Conservation (phyloP, 2,113 vertebrate genomes). For the Mugil cephalus region DNA sequence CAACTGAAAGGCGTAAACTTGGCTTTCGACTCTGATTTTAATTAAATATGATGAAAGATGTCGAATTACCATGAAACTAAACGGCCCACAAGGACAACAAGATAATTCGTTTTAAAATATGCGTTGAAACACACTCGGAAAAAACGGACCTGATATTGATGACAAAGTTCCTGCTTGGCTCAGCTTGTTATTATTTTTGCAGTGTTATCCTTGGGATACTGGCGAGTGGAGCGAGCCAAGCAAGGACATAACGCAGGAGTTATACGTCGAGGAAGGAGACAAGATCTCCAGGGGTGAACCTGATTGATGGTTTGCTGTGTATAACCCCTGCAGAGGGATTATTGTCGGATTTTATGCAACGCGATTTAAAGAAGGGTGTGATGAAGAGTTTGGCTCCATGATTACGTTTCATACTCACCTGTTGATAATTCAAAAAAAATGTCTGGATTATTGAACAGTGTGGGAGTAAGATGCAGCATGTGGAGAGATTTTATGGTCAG, state of each 20-base stretch:
- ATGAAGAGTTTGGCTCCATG: conserved; percentile 10
- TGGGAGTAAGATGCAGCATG: conserved; percentile 3
- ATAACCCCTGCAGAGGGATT: conserved; percentile 19
- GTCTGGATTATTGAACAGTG: neutral
- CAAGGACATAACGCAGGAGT: conserved; percentile 25
- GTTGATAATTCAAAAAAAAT: neutral
- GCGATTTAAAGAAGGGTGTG: conserved; percentile 8
- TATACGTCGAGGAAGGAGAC: conserved; percentile 29
- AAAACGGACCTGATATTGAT: conserved; percentile 27
- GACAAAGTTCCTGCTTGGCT: conserved; percentile 1
- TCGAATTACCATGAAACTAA: conserved; percentile 21
- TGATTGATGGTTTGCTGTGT: conserved; percentile 41
- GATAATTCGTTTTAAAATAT: conserved; percentile 31
- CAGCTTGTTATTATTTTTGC: conserved; percentile 37
- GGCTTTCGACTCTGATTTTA: neutral
- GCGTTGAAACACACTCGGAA: conserved; percentile 33
- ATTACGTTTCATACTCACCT: neutral
- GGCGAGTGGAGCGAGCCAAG: conserved; percentile 22
- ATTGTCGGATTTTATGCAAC: conserved; percentile 37
- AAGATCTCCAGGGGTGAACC: conserved; percentile 26
- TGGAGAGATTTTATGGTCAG: neutral
- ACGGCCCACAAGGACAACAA: conserved; percentile 8
- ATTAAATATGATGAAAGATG: conserved; percentile 14
- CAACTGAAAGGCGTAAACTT: conserved; percentile 16
- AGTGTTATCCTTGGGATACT: conserved; percentile 40